Evolutionary conservation across 2,113 vertebrate genomes (phyloP).

Genomic region (Helogale parvula): DNA sequence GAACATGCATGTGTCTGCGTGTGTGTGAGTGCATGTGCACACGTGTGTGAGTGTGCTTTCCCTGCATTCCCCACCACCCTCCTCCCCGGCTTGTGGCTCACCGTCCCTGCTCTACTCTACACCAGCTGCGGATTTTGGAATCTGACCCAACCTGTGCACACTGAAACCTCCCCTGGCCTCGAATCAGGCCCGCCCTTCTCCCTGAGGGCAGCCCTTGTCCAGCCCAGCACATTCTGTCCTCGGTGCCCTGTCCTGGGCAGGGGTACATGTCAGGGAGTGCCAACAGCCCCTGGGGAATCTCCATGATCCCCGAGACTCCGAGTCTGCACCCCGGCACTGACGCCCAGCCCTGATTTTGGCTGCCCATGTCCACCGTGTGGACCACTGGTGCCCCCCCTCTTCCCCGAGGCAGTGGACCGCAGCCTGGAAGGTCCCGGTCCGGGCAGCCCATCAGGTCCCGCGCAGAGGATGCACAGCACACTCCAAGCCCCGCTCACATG

Average conservation of each 20-base stretch:
- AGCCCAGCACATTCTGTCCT: background rate
- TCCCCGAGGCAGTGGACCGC: background rate
- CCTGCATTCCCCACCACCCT: no score
- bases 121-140: background rate
- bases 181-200: background rate
- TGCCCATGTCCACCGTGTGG: rapidly evolving
- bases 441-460: rapidly evolving
- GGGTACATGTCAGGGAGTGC: background rate
- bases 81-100: background rate
- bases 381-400: rapidly evolving
- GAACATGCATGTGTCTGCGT: background rate
- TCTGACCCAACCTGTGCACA: background rate
- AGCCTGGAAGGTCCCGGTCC: background rate
- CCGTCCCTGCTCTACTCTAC: no score
- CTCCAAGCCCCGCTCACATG: background rate
- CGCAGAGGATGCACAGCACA: background rate
- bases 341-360: background rate
- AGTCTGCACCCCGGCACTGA: background rate
- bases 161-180: background rate
- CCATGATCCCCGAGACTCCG: background rate
- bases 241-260: background rate
- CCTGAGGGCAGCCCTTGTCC: background rate
- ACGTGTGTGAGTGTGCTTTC: no score
- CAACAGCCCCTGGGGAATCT: background rate
- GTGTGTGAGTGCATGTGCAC: no score